A percentile compares a stretch with the other conserved stretches of the same genome.
Evolutionary conservation across 2,888 invertebrate species (phyloP).

Genomic region (Gandaritis pyraliata): DNA sequence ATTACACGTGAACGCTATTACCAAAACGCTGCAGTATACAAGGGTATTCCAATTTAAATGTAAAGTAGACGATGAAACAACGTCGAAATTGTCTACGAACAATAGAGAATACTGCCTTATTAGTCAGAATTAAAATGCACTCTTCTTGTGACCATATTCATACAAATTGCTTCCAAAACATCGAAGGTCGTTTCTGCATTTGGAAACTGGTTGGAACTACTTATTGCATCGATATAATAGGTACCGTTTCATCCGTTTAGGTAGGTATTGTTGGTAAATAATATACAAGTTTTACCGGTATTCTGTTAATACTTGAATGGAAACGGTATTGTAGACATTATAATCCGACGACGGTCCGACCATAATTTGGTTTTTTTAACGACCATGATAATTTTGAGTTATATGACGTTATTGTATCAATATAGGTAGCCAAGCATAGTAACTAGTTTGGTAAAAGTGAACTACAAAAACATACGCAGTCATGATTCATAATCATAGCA

Average conservation of each 20-base stretch:
- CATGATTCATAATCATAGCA: neutral
- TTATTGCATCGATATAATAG: constrained; percentile 11
- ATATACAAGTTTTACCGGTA: constrained; percentile 16
- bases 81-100: neutral
- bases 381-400: constrained; percentile 3
- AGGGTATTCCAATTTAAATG: neutral
- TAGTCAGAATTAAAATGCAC: neutral
- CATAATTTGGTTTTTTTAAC: constrained; percentile 15
- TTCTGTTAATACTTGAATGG: constrained; percentile 8
- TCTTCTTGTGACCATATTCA: constrained; percentile 2
- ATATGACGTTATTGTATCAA: constrained; percentile 5
- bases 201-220: constrained; percentile 19
- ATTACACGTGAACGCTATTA: too few relatives aligned
- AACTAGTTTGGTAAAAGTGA: neutral
- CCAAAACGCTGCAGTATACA: too few relatives aligned
- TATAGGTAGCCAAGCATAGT: neutral
- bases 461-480: neutral
- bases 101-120: neutral
- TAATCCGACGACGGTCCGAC: too few relatives aligned
- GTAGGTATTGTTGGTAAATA: constrained; percentile 9
- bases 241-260: constrained; percentile 10
- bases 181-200: constrained; percentile 27
- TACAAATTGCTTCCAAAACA: constrained; percentile 15
- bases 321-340: constrained; percentile 18
- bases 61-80: neutral